A percentile compares a stretch with the other conserved stretches of the same genome.
These are phyloP conservation scores for Chirona hameri DNA, from an alignment of 2,888 invertebrate species.

Conservation along the genomic window DNA sequence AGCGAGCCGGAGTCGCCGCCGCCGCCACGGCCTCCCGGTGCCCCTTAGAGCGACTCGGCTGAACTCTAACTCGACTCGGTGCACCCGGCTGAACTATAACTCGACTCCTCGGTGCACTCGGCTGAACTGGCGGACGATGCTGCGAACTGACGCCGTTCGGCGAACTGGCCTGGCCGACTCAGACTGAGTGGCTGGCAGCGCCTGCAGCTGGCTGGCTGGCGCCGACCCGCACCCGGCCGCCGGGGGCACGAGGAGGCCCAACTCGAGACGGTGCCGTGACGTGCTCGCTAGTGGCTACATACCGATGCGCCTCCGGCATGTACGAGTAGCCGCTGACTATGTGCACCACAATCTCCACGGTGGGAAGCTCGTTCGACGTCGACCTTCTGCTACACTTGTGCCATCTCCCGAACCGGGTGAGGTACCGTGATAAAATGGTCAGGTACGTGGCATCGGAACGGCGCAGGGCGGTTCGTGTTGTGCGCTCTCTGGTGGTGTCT, in stretches of 20 bases:
- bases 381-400: neutral
- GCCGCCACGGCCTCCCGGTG: no score
- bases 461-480: no score
- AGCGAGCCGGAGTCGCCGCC: no score
- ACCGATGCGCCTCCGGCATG: neutral
- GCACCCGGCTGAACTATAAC: no score
- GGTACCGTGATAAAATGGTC: neutral
- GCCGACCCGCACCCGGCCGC: neutral
- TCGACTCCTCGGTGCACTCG: no score
- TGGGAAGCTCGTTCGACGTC: slow-evolving; percentile 3
- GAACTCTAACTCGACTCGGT: no score
- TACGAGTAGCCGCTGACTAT: neutral
- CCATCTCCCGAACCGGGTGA: slow-evolving; percentile 5
- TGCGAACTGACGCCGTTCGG: no score
- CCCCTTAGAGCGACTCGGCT: no score
- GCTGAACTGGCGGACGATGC: no score
- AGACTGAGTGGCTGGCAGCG: neutral
- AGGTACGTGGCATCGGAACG: neutral
- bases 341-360: neutral
- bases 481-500: no score
- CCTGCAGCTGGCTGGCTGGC: neutral
- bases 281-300: neutral
- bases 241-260: neutral
- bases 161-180: no score
- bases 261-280: neutral